phyloP scores from a whole-genome alignment of 2,113 vertebrate species.

The Atherinomorus stipes region DNA sequence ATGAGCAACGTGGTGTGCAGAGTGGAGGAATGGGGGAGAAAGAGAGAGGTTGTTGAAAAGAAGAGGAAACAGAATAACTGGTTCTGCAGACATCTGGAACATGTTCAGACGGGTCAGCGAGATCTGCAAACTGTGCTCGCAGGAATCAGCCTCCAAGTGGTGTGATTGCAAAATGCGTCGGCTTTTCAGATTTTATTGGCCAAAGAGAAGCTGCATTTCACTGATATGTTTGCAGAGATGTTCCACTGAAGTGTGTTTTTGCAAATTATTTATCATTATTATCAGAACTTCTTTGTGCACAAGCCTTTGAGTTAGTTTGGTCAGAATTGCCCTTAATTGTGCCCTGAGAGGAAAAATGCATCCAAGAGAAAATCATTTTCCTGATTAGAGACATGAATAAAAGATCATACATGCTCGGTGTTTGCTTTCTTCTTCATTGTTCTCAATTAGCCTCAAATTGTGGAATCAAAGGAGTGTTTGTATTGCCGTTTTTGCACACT shows the following conservation, averaged over 20 bases:
- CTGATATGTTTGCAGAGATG: constrained; percentile 31
- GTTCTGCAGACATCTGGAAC: constrained; percentile 75
- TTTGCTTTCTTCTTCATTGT: constrained; percentile 75
- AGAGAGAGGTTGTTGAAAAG: background rate
- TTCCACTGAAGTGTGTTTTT: constrained; percentile 29
- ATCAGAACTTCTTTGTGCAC: constrained; percentile 41
- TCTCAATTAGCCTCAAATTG: constrained; percentile 78
- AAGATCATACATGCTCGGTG: constrained; percentile 65
- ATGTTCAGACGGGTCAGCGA: constrained; percentile 72
- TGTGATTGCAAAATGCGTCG: constrained; percentile 14
- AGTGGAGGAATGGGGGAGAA: constrained; percentile 29
- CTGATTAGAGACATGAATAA: constrained; percentile 75
- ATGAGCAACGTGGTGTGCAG: constrained; percentile 56
- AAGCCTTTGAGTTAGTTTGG: constrained; percentile 57
- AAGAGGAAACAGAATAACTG: constrained; percentile 64
- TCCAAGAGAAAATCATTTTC: constrained; percentile 63
- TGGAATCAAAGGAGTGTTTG: constrained; percentile 72
- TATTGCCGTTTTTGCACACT: constrained; percentile 50
- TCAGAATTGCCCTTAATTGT: constrained; percentile 65
- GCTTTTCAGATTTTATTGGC: background rate
- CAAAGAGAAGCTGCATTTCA: background rate
- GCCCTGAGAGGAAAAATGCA: constrained; percentile 66
- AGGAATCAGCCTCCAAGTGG: constrained; percentile 30
- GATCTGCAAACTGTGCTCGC: constrained; percentile 30
- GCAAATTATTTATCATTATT: constrained; percentile 47